Conservation (phyloP, 2,113 vertebrate genomes). For the Theristicus caerulescens region DNA sequence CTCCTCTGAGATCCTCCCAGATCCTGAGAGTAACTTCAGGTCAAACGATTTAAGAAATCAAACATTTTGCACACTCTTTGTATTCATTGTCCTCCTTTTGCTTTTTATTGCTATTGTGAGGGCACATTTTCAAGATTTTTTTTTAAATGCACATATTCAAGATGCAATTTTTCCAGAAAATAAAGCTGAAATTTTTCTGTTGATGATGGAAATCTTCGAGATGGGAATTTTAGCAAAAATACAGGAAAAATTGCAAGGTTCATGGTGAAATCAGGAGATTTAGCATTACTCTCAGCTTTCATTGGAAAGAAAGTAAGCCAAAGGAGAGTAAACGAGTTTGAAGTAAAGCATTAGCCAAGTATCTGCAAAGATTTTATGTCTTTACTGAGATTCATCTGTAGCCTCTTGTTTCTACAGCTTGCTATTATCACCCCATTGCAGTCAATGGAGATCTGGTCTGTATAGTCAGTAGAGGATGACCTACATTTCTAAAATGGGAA, state of each 20-base stretch:
- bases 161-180: not conserved
- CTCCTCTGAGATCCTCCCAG: not conserved
- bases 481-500: not conserved
- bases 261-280: not conserved
- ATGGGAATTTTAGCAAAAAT: not conserved
- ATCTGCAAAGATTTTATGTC: not conserved
- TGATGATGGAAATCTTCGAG: not conserved
- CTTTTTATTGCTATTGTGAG: not conserved
- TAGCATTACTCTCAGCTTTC: not conserved
- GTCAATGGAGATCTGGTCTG: not conserved
- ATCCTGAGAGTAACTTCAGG: not conserved
- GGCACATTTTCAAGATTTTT: not conserved
- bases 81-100: not conserved
- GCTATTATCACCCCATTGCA: fast-evolving
- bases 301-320: not conserved
- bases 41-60: not conserved
- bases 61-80: not conserved
- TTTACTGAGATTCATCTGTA: not conserved
- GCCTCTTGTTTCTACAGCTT: not conserved
- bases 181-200: not conserved
- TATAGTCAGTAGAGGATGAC: fast-evolving
- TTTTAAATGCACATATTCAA: not conserved
- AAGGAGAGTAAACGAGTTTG: not conserved
- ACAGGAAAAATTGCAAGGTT: not conserved
- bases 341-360: not conserved